These are phyloP conservation scores for Ametastegia equiseti DNA, from an alignment of 2,888 invertebrate species.

Conservation along the genomic window DNA sequence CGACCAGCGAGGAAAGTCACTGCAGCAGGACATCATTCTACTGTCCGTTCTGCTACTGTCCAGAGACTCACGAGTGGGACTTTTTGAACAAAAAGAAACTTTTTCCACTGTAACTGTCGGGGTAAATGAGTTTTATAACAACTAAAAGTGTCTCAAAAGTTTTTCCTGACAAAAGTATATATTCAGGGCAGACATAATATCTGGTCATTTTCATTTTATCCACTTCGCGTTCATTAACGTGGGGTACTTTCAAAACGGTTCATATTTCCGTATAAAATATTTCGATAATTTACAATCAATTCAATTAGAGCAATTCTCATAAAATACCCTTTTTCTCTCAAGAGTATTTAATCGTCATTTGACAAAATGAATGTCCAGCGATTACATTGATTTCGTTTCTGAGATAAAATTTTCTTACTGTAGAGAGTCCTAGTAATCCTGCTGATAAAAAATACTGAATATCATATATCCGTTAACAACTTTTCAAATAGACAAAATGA, in stretches of 20 bases:
- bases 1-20: slow-evolving; percentile 16
- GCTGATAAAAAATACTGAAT: background rate
- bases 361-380: background rate
- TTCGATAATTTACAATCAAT: no score
- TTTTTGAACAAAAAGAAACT: slow-evolving; percentile 2
- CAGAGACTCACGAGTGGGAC: background rate
- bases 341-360: background rate
- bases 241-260: background rate
- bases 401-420: no score
- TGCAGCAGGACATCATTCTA: slow-evolving; percentile 20
- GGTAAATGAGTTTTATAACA: slow-evolving; percentile 43
- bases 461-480: background rate
- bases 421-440: background rate
- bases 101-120: slow-evolving; percentile 11
- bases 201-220: background rate
- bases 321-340: background rate
- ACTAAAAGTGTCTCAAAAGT: slow-evolving; percentile 15
- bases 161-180: background rate
- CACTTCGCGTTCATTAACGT: background rate
- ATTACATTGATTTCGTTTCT: no score
- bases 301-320: no score
- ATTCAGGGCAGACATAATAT: background rate
- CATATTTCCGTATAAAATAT: no score
- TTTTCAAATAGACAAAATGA: background rate
- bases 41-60: slow-evolving; percentile 14